Conservation (phyloP, 2,113 vertebrate species). For the Prolemur simus region DNA sequence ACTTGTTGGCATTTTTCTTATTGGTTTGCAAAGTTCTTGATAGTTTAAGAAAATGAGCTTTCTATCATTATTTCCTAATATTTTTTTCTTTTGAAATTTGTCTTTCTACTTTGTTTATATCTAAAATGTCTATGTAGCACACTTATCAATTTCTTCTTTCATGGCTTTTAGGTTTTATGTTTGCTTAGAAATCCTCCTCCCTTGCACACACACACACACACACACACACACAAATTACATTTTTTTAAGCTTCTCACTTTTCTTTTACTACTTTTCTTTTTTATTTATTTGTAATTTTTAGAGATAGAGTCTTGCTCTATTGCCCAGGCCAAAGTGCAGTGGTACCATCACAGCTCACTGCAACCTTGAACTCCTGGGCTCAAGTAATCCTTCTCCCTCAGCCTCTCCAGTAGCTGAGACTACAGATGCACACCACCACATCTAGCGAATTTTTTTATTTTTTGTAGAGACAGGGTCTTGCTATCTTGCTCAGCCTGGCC, state of each 20-base stretch:
- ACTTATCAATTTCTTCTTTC: background rate
- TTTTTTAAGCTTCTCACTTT: background rate
- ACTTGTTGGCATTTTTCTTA: background rate
- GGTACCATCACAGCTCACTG: too few species aligned
- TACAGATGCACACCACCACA: too few species aligned
- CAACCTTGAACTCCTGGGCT: too few species aligned
- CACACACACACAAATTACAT: background rate
- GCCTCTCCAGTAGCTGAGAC: too few species aligned
- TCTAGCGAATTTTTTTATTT: too few species aligned
- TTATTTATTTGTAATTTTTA: too few species aligned
- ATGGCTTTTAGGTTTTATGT: background rate
- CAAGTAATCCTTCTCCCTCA: too few species aligned
- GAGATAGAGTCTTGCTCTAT: too few species aligned
- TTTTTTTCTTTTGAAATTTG: background rate
- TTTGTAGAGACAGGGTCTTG: too few species aligned
- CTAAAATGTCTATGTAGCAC: background rate
- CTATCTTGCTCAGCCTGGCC: too few species aligned
- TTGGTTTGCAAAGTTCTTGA: background rate
- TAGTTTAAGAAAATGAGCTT: background rate
- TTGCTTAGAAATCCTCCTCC: background rate
- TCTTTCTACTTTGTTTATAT: conserved; percentile 24
- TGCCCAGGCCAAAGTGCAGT: too few species aligned
- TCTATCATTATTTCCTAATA: background rate
- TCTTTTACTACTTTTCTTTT: background rate
- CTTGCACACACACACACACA: background rate